Percentiles rank a stretch among this genome's conserved stretches.
Evolutionary conservation across 2,113 vertebrate genomes (phyloP).

Genomic region (Otolemur garnettii): DNA sequence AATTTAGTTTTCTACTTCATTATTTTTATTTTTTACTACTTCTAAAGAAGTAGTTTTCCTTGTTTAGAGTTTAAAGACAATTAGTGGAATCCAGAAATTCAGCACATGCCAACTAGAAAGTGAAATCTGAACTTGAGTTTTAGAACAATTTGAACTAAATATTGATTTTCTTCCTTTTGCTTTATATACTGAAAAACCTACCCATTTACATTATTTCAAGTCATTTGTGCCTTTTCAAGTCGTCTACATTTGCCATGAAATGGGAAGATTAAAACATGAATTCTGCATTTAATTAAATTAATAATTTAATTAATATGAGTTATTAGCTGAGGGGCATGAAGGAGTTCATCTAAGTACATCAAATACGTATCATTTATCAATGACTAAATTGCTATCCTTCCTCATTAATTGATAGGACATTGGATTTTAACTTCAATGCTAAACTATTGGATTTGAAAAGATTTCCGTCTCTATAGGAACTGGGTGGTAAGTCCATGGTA

Average conservation of each 20-base stretch:
- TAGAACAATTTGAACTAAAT: constrained; percentile 33
- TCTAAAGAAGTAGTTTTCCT: constrained; percentile 73
- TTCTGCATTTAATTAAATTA: constrained; percentile 53
- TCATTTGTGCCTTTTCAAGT: constrained; percentile 23
- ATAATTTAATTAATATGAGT: constrained; percentile 44
- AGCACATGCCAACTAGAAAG: constrained; percentile 72
- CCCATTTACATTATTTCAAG: constrained; percentile 12
- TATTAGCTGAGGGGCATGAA: constrained; percentile 18
- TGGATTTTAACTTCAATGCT: neutral
- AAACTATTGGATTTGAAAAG: neutral
- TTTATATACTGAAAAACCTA: neutral
- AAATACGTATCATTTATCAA: neutral
- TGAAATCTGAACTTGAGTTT: constrained; percentile 62
- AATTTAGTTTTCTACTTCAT: neutral
- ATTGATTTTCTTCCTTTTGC: constrained; percentile 28
- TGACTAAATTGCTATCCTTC: neutral
- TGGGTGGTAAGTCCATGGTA: neutral
- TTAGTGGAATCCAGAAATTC: constrained; percentile 76
- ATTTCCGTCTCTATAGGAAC: constrained; percentile 21
- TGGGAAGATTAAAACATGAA: constrained; percentile 11
- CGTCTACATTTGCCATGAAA: neutral
- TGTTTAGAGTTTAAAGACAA: constrained; percentile 78
- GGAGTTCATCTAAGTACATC: constrained; percentile 16
- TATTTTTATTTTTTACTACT: neutral
- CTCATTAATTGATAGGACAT: neutral